These are phyloP conservation scores for Drosophila repletoides DNA, from an alignment of 1,140 invertebrate genomes.

Conservation along the genomic window DNA sequence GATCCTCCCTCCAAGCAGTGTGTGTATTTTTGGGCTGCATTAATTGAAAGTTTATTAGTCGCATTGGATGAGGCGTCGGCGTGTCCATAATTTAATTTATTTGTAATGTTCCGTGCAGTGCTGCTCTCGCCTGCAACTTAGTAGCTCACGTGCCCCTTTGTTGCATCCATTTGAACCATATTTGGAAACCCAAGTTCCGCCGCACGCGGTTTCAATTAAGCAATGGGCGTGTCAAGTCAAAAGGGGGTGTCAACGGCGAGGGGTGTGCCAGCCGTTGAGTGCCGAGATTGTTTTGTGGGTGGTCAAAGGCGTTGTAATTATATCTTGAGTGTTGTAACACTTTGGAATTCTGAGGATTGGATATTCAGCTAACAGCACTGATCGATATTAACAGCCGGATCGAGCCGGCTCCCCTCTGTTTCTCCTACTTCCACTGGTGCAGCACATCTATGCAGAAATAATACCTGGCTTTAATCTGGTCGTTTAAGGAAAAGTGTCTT, in stretches of 20 bases:
- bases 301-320: constrained; percentile 30
- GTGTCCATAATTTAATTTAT: constrained; percentile 63
- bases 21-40: constrained; percentile 51
- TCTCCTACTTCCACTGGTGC: too few species aligned
- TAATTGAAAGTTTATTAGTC: constrained; percentile 77
- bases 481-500: too few species aligned
- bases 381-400: too few species aligned
- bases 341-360: too few species aligned
- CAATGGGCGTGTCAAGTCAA: constrained; percentile 42
- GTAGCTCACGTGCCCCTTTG: not conserved
- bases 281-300: constrained; percentile 14
- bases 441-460: too few species aligned
- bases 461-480: too few species aligned
- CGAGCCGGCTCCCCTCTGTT: too few species aligned
- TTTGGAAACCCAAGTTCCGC: constrained; percentile 27
- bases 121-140: constrained; percentile 5
- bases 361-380: too few species aligned
- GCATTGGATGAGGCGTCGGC: constrained; percentile 36
- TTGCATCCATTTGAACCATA: constrained; percentile 21
- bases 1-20: not conserved
- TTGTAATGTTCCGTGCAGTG: constrained; percentile 53
- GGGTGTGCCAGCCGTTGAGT: constrained; percentile 37
- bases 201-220: constrained; percentile 57
- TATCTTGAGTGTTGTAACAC: not conserved
- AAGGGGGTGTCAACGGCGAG: constrained; percentile 12